Evolutionary conservation across 2,888 invertebrate species (phyloP).

Genomic region (Sarcophaga rosellei): DNA sequence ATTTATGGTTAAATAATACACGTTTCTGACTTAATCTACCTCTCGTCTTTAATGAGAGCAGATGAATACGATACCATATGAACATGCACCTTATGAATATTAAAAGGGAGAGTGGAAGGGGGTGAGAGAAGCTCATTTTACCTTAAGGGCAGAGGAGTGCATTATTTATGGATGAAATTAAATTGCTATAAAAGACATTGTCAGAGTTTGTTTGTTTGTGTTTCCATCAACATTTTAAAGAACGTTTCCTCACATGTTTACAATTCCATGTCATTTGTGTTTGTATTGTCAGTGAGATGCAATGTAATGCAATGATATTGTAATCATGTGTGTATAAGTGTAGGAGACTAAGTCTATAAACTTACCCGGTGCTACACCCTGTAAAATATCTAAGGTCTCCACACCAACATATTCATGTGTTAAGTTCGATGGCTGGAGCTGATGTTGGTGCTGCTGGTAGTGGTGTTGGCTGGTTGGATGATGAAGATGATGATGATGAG

Average conservation of each 20-base stretch:
- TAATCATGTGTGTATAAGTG: too few species aligned
- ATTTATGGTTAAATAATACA: neutral
- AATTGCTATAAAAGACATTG: too few species aligned
- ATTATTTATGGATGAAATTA: too few species aligned
- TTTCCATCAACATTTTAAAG: too few species aligned
- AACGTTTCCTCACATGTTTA: too few species aligned
- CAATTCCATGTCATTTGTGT: too few species aligned
- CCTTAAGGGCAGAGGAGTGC: too few species aligned
- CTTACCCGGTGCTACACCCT: slow-evolving; percentile 80
- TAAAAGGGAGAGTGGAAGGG: too few species aligned
- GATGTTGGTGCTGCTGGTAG: slow-evolving; percentile 71
- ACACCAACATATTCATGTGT: slow-evolving; percentile 78
- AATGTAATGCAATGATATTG: too few species aligned
- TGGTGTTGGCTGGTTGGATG: too few species aligned
- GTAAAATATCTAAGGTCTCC: slow-evolving; percentile 80
- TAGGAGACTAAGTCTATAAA: neutral
- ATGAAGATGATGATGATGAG: slow-evolving; percentile 69
- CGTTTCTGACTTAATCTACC: neutral
- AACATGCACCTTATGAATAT: neutral
- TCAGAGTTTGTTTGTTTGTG: too few species aligned
- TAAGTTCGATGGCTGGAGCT: slow-evolving; percentile 62
- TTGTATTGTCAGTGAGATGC: neutral
- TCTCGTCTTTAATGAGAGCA: neutral
- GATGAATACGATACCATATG: neutral
- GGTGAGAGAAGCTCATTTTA: too few species aligned